These are phyloP conservation scores for Formica exsecta DNA, from an alignment of 1,140 invertebrate genomes.

Conservation along the genomic window DNA sequence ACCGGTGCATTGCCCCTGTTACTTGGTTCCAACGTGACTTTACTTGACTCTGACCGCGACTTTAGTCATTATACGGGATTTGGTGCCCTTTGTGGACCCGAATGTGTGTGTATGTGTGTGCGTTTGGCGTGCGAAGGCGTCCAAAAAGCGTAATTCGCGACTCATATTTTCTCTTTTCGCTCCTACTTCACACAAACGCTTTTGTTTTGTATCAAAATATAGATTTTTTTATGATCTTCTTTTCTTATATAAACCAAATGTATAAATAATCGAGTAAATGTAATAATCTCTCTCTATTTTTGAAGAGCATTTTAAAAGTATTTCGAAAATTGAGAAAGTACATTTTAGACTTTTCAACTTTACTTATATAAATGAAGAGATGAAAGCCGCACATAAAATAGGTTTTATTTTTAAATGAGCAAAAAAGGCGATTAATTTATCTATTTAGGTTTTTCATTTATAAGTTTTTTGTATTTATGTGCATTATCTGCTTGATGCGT, in stretches of 20 bases:
- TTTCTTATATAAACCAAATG: neutral
- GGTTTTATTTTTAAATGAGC: neutral
- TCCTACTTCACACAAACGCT: neutral
- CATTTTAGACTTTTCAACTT: neutral
- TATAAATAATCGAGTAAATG: neutral
- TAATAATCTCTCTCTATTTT: too few relatives aligned
- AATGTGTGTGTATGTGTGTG: neutral
- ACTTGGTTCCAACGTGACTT: constrained; percentile 61
- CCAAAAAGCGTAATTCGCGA: neutral
- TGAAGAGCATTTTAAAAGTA: neutral
- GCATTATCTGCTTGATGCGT: neutral
- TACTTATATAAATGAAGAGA: neutral
- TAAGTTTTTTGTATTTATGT: neutral
- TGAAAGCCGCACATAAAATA: neutral
- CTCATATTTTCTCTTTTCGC: neutral
- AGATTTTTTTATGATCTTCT: neutral
- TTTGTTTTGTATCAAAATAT: neutral
- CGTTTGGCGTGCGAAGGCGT: constrained; percentile 7
- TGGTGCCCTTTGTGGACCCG: constrained; percentile 34
- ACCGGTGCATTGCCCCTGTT: constrained; percentile 85
- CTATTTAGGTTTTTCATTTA: neutral
- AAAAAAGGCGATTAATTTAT: neutral
- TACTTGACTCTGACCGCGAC: constrained; percentile 80
- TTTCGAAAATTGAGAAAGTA: neutral
- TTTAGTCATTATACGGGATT: constrained; percentile 76